Base-by-base conservation (phyloP, 64 coral and sea anemone species). In the Actinia equina region DNA sequence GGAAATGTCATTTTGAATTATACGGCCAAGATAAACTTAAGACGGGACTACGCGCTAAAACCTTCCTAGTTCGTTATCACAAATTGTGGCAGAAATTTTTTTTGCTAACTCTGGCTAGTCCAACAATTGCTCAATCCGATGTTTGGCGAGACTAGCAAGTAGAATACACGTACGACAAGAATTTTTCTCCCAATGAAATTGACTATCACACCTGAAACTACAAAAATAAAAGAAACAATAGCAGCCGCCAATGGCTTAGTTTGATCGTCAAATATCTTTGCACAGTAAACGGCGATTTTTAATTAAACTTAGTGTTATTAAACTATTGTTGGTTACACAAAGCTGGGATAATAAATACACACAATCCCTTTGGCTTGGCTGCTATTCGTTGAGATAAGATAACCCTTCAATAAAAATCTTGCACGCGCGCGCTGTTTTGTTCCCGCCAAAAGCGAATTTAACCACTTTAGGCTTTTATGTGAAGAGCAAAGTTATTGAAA, bases 241-340 rank as follows among this genome's bases (percentile, higher is more conserved):
- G n/a, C 85, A 80, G 86, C 46, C 82, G 88, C 93, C 88, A 96
- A 93, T 85, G 88, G 59, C 85, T 67, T 86, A 87, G 85, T 93
- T 92, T 92, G 88, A 86, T 92, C 87, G 89, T 92, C 94, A 95
- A 95, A 95, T 92, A 92, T 95, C 90, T 92, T 95, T 82, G 83
- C 88, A 93, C 88, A 93, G 94, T 96, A 96, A 96, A 96, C 88
- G 94, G 94, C 83, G 84, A 93, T 93, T 96, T 96, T 96, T 96
- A 96, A 96, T 96, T 96, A 96, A 96, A 90, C 86, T 83, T 87
- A 93, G 94, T 96, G 88, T 96, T 96, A 93, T 96, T 96, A 93
- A 96, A 93, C 94, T 96, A 96, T 96, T 96, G 88, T 93, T 96
- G 94, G 83, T 85, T 89, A 96, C 85, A 96, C 88, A 96, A 96